phyloP scores from a whole-genome alignment of 2,797 vertebrate species.

The Diceros bicornis region DNA sequence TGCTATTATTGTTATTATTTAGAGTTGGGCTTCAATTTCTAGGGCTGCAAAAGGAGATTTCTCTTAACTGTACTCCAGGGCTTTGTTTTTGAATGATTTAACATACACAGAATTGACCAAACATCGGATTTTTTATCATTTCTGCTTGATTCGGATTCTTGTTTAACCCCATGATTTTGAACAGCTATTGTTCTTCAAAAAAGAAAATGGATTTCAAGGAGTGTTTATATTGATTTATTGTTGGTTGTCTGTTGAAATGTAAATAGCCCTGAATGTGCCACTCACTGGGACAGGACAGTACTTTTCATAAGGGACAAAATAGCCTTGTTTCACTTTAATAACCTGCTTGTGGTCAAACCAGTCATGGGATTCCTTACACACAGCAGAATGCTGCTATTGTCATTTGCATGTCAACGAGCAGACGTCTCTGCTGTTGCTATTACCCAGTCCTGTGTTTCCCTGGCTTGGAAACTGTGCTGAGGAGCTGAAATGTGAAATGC shows the following conservation, averaged over 20 bases:
- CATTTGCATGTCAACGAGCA: constrained; percentile 55
- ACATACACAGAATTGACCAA: neutral
- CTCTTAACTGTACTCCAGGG: neutral
- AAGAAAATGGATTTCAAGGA: constrained; percentile 50
- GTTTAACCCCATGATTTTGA: neutral
- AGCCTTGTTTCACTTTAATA: constrained; percentile 73
- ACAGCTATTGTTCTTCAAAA: constrained; percentile 50
- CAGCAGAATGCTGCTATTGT: constrained; percentile 55
- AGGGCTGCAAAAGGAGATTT: neutral
- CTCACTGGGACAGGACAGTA: constrained; percentile 60
- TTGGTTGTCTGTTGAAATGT: constrained; percentile 67
- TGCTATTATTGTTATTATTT: neutral
- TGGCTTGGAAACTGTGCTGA: neutral
- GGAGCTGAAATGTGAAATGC: neutral
- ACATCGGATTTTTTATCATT: constrained; percentile 36
- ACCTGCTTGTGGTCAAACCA: constrained; percentile 72
- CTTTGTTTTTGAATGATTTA: constrained; percentile 56
- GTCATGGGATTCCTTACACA: constrained; percentile 62
- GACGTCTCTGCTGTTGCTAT: neutral
- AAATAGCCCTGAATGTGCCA: constrained; percentile 64
- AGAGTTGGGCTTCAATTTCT: neutral
- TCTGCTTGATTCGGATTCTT: constrained; percentile 54
- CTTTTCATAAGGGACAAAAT: constrained; percentile 72
- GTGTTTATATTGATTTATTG: constrained; percentile 74
- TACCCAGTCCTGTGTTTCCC: neutral